Evolutionary conservation across 2,888 invertebrate species (phyloP).

Genomic region (Panopea generosa): DNA sequence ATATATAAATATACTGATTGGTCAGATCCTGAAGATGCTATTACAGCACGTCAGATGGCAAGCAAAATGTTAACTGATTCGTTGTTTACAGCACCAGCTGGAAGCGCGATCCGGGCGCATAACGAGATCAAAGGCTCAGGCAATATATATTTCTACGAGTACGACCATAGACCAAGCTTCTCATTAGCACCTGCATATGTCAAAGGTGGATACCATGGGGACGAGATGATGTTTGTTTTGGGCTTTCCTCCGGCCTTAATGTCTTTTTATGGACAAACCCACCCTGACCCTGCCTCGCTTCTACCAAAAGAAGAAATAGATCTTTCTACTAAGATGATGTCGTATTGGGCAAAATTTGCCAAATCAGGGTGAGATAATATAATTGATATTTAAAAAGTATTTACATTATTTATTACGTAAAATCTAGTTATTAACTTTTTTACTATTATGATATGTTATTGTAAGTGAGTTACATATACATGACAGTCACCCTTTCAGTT

Average conservation of each 20-base stretch:
- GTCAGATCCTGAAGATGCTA: constrained; percentile 1
- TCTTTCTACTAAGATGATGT: constrained; percentile 3
- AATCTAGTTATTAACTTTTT: too few relatives aligned
- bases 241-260: constrained; percentile 8
- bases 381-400: too few relatives aligned
- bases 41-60: neutral
- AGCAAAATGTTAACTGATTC: constrained; percentile 18
- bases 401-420: too few relatives aligned
- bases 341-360: constrained; percentile 30
- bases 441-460: too few relatives aligned
- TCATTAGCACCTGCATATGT: constrained; percentile 10
- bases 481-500: too few relatives aligned
- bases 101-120: constrained; percentile 3
- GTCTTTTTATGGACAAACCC: neutral
- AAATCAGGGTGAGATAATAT: constrained; percentile 20
- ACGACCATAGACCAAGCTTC: constrained; percentile 22
- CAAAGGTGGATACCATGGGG: constrained; percentile 17
- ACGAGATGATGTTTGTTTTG: constrained; percentile 21
- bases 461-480: too few relatives aligned
- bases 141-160: constrained; percentile 24
- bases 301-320: constrained; percentile 2
- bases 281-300: neutral
- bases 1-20: constrained; percentile 11
- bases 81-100: neutral
- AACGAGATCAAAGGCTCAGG: neutral